These are phyloP conservation scores for Zaprionus camerounensis DNA, from an alignment of 1,140 invertebrate genomes.

Conservation along the genomic window DNA sequence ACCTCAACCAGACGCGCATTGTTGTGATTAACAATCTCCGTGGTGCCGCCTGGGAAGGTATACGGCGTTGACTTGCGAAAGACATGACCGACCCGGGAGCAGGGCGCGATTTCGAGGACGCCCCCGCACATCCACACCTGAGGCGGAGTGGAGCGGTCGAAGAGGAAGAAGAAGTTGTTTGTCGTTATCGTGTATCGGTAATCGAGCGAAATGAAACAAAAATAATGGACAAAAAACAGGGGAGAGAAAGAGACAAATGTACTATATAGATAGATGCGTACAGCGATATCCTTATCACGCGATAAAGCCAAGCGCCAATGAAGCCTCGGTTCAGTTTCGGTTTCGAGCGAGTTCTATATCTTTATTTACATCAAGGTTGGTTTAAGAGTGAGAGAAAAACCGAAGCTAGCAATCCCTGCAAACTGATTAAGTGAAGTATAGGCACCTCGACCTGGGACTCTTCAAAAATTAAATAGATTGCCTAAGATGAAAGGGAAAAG, in stretches of 20 bases:
- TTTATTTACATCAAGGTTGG: background rate
- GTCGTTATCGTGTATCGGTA: conserved; percentile 16
- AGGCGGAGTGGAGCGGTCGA: conserved; percentile 14
- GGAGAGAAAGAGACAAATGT: conserved; percentile 51
- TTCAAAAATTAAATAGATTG: background rate
- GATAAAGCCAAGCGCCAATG: conserved; percentile 57
- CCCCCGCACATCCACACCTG: conserved; percentile 99
- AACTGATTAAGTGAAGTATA: background rate
- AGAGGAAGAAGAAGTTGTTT: conserved; percentile 14
- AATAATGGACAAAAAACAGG: background rate
- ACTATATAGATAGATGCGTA: conserved; percentile 48
- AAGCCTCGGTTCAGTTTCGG: background rate
- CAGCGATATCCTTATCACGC: conserved; percentile 14
- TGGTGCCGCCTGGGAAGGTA: conserved; percentile 99
- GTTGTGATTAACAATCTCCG: conserved; percentile 99
- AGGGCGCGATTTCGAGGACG: conserved; percentile 94
- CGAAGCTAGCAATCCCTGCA: conserved; percentile 6
- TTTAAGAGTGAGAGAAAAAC: background rate
- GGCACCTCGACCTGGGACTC: background rate
- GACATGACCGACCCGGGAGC: conserved; percentile 97
- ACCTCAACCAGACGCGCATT: conserved; percentile 98
- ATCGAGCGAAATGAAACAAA: conserved; percentile 8
- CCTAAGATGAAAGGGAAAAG: no score
- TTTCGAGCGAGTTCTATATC: background rate
- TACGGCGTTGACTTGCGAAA: conserved; percentile 99